Percentiles rank a stretch among this genome's conserved stretches.
phyloP scores from a whole-genome alignment of 2,888 invertebrate genomes.

The Eledona agricola region DNA sequence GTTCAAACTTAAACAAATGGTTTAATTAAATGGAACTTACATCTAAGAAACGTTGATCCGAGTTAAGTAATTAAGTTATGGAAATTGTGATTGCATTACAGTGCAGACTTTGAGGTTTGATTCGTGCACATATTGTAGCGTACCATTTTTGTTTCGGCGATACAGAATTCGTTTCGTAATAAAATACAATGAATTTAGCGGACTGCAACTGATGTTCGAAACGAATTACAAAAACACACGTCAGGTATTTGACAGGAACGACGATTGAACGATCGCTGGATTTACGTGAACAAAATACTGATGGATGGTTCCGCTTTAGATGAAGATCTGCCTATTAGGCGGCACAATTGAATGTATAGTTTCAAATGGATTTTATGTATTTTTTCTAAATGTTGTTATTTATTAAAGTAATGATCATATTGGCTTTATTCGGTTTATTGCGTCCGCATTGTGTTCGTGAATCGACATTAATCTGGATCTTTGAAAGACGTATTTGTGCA shows the following conservation, averaged over 20 bases:
- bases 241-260: too few relatives aligned
- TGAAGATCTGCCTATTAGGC: too few relatives aligned
- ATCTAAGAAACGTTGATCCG: constrained; percentile 1
- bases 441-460: not conserved
- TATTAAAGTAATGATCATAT: not conserved
- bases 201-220: not conserved
- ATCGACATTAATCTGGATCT: not conserved
- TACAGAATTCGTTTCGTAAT: too few relatives aligned
- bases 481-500: not conserved
- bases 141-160: too few relatives aligned
- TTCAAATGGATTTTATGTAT: too few relatives aligned
- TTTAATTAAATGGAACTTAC: constrained; percentile 13
- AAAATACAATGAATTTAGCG: not conserved
- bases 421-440: not conserved
- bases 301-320: too few relatives aligned
- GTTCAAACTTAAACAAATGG: constrained; percentile 17
- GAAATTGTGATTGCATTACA: constrained; percentile 10
- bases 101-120: constrained; percentile 7
- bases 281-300: too few relatives aligned
- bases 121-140: not conserved
- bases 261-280: too few relatives aligned
- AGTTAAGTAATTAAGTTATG: constrained; percentile 7
- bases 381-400: too few relatives aligned
- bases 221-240: not conserved
- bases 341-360: too few relatives aligned